Evolutionary conservation across 2,113 vertebrate species (phyloP).

Genomic region (Silurus meridionalis): DNA sequence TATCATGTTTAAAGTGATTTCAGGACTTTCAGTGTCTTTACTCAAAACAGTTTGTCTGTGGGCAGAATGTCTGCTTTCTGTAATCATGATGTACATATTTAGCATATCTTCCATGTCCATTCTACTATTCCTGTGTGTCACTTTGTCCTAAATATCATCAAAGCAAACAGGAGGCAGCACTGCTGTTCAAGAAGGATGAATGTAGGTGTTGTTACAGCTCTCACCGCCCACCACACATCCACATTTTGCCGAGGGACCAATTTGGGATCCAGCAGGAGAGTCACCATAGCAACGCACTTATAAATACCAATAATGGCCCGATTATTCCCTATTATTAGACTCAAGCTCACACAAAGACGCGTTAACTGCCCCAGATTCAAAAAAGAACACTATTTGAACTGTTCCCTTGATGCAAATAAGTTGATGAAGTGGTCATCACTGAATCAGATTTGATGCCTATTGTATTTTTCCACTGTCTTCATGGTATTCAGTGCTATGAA

Average conservation of each 20-base stretch:
- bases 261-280: slow-evolving; percentile 52
- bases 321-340: slow-evolving; percentile 65
- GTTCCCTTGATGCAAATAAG: slow-evolving; percentile 51
- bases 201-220: slow-evolving; percentile 57
- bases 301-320: slow-evolving; percentile 63
- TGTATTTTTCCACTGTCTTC: slow-evolving; percentile 36
- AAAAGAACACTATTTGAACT: slow-evolving; percentile 45
- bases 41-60: neutral
- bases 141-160: slow-evolving; percentile 50
- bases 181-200: slow-evolving; percentile 53
- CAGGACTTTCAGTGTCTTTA: neutral
- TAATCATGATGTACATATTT: slow-evolving; percentile 5
- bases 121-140: slow-evolving; percentile 35
- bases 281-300: slow-evolving; percentile 64
- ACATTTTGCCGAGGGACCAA: slow-evolving; percentile 42
- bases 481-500: slow-evolving; percentile 25
- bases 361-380: slow-evolving; percentile 47
- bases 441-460: slow-evolving; percentile 26
- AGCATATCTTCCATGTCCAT: slow-evolving; percentile 1
- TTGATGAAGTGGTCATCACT: slow-evolving; percentile 38
- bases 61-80: neutral
- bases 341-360: slow-evolving; percentile 49
- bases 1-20: slow-evolving; percentile 3
- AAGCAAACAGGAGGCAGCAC: slow-evolving; percentile 47
- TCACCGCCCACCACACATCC: slow-evolving; percentile 52